Base-by-base conservation (phyloP, 2,797 vertebrate genomes). In the Darevskia mixta region DNA sequence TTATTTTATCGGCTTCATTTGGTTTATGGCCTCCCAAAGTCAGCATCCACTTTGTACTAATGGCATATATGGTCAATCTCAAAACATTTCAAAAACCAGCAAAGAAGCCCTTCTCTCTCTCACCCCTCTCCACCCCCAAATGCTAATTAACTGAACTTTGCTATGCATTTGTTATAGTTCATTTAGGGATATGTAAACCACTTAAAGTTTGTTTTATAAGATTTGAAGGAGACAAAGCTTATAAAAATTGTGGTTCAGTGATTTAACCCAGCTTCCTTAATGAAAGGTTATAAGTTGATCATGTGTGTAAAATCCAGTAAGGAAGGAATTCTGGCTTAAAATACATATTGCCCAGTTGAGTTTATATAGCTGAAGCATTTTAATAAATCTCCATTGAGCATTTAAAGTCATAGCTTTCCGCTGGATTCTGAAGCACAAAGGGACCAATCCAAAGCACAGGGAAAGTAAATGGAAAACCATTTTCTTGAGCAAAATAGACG, bases 1-100 rank as follows among this genome's bases (percentile, higher is more conserved):
- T 97, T 97, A 97, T 97, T 97, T 97, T 97, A 97, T 97, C 97
- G 96, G 96, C 97, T 97, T 97, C 96, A 96, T 97, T 97, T 97
- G 95, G 96, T 97, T 97, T 97, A 97, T 96, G 95, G 94, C 92
- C 95, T 96, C 92, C 87, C 94, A 93, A 95, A 97, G 95, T 96
- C 96, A 96, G 95, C 96, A 97, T 96, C 94, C 96, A 95, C 96
- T 96, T 96, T 94, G 94, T 95, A 94, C 96, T 96, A 96, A 97
- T 95, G 95, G 96, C 95, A 96, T 96, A 95, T 95, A 96, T 91
- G 25, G 95, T 94, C 96, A 97, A 96, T 95, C 94, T 95, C 94
- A 93, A 20, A 96, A 94, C 91, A 91, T 95, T 95, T 95, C 91
- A 84, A 93, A 97, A 95, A 96, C 81, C 86, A 95, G 84, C 41